These are phyloP conservation scores for Todiramphus chloris DNA, from an alignment of 2,113 vertebrate species.

Conservation along the genomic window DNA sequence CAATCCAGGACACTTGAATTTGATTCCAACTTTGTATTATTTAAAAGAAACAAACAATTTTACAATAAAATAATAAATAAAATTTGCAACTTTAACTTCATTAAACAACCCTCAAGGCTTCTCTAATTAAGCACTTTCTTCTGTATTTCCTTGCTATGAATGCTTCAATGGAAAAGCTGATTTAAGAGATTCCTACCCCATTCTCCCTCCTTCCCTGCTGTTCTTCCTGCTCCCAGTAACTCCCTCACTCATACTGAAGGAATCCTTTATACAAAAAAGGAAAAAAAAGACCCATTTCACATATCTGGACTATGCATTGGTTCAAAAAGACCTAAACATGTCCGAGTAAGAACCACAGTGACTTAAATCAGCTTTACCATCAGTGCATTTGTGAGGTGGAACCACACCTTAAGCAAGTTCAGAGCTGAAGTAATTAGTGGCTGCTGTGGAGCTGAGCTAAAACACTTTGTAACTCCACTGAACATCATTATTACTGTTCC, in stretches of 20 bases:
- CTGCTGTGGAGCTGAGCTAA: slow-evolving; percentile 21
- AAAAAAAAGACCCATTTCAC: background rate
- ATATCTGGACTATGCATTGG: background rate
- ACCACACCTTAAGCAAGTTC: slow-evolving; percentile 37
- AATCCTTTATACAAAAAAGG: background rate
- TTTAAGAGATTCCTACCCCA: background rate
- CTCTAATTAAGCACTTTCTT: slow-evolving; percentile 25
- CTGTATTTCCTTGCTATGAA: background rate
- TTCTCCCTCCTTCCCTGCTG: background rate
- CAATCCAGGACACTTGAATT: background rate
- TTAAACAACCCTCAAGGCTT: slow-evolving; percentile 3
- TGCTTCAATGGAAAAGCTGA: background rate
- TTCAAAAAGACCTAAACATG: background rate
- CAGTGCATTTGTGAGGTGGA: background rate
- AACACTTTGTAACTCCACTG: slow-evolving; percentile 26
- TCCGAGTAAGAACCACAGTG: background rate
- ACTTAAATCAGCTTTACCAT: background rate
- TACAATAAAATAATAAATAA: background rate
- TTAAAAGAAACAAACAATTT: background rate
- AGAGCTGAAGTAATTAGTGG: slow-evolving; percentile 54
- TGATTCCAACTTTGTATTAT: too few species aligned
- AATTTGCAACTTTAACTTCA: background rate
- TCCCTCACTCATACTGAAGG: background rate
- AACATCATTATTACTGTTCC: slow-evolving; percentile 25
- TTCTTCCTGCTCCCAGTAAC: background rate